These are phyloP conservation scores for Andrena camellia DNA, from an alignment of 2,888 invertebrate species.

Conservation along the genomic window DNA sequence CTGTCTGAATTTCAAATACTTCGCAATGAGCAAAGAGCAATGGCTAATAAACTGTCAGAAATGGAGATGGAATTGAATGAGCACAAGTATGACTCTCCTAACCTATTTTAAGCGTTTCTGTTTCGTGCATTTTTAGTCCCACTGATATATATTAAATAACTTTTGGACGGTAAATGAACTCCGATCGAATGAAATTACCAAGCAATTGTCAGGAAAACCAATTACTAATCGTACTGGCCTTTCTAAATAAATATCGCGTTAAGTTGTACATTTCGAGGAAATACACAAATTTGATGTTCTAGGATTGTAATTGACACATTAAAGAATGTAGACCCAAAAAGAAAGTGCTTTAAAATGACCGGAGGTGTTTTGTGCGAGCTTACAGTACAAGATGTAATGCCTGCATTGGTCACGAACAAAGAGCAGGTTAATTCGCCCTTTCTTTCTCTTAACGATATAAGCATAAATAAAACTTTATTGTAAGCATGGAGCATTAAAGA, in stretches of 20 bases:
- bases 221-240: not conserved
- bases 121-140: not conserved
- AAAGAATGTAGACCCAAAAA: slow-evolving; percentile 92
- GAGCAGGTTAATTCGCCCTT: slow-evolving; percentile 86
- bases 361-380: slow-evolving; percentile 97
- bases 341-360: slow-evolving; percentile 97
- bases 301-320: slow-evolving; percentile 98
- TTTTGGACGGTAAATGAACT: not conserved
- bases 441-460: slow-evolving; percentile 13
- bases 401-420: slow-evolving; percentile 92
- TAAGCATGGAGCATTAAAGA: not conserved
- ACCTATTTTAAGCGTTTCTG: slow-evolving; percentile 65
- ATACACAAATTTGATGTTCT: slow-evolving; percentile 28
- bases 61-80: slow-evolving; percentile 97
- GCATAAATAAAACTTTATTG: not conserved
- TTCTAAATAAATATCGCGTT: not conserved
- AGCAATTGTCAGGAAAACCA: not conserved
- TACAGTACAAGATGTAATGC: slow-evolving; percentile 96
- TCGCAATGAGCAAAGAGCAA: slow-evolving; percentile 93
- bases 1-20: slow-evolving; percentile 94
- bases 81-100: slow-evolving; percentile 91
- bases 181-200: not conserved
- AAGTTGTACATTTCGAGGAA: not conserved
- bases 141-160: not conserved
- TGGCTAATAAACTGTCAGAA: slow-evolving; percentile 95